These are phyloP conservation scores for Volucella bombylans DNA, from an alignment of 2,888 invertebrate species.

Conservation along the genomic window DNA sequence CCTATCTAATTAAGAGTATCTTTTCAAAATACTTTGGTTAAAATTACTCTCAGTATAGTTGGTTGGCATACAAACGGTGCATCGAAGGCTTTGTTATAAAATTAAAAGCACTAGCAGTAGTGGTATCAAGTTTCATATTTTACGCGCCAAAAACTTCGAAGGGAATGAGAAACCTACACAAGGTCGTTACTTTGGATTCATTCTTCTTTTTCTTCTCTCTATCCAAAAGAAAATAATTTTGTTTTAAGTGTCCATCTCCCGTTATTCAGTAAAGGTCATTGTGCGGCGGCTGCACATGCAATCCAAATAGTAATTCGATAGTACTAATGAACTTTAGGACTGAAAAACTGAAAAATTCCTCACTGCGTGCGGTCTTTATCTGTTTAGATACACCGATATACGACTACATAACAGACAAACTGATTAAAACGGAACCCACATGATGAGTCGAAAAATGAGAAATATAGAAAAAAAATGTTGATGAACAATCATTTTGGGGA, in stretches of 20 bases:
- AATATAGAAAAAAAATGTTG: conserved; percentile 20
- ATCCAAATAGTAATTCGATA: conserved; percentile 49
- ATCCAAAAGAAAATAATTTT: conserved; percentile 10
- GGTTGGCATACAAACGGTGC: neutral
- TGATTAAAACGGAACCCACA: conserved; percentile 34
- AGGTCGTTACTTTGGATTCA: conserved; percentile 46
- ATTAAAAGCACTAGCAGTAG: conserved; percentile 22
- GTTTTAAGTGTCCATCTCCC: conserved; percentile 44
- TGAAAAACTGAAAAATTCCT: neutral
- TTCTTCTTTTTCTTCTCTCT: conserved; percentile 12
- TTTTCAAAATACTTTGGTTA: conserved; percentile 32
- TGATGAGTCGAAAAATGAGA: conserved; percentile 24
- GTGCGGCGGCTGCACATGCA: conserved; percentile 56
- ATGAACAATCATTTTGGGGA: conserved; percentile 18
- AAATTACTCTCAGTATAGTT: conserved; percentile 17
- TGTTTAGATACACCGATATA: neutral
- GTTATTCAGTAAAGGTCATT: conserved; percentile 61
- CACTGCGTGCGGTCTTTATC: conserved; percentile 55
- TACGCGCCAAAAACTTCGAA: conserved; percentile 59
- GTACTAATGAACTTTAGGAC: conserved; percentile 21
- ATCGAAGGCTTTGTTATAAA: conserved; percentile 44
- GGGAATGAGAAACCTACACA: conserved; percentile 53
- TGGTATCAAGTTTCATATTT: conserved; percentile 54
- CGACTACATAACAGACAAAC: too few relatives aligned
- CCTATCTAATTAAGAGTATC: conserved; percentile 61